Conservation (phyloP, 2,797 vertebrate species). For the Anomalospiza imberbis region DNA sequence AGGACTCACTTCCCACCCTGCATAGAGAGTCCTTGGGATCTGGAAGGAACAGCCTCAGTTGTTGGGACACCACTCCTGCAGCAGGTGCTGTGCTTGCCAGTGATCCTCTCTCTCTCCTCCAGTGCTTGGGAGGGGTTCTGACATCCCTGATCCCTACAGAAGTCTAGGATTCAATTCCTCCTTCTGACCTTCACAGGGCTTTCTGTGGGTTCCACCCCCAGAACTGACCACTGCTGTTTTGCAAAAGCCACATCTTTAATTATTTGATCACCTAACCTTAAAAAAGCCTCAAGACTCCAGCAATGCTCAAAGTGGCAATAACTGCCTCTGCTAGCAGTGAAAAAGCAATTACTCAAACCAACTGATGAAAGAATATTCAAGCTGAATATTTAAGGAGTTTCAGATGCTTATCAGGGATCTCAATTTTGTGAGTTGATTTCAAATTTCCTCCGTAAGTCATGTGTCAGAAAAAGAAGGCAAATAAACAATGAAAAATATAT, state of each 20-base stretch:
- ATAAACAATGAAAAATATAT: constrained; percentile 14
- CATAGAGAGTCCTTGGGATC: neutral
- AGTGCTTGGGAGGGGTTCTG: neutral
- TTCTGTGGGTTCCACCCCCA: neutral
- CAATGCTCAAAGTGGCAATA: neutral
- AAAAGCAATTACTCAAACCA: neutral
- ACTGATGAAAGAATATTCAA: neutral
- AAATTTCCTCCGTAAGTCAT: neutral
- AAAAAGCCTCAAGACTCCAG: neutral
- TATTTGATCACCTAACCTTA: neutral
- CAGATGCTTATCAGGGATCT: constrained; percentile 18
- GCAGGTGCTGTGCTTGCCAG: accelerated
- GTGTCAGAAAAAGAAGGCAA: neutral
- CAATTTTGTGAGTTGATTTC: constrained; percentile 17
- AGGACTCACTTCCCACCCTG: neutral
- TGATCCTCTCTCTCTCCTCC: accelerated
- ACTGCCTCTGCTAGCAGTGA: neutral
- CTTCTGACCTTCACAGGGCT: neutral
- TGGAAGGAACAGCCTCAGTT: neutral
- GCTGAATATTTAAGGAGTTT: neutral
- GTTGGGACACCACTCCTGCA: neutral
- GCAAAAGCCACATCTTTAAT: neutral
- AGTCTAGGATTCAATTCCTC: neutral
- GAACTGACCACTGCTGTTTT: neutral
- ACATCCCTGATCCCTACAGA: neutral